phyloP scores from a whole-genome alignment of 2,113 vertebrate genomes.

The Otocyon megalotis region DNA sequence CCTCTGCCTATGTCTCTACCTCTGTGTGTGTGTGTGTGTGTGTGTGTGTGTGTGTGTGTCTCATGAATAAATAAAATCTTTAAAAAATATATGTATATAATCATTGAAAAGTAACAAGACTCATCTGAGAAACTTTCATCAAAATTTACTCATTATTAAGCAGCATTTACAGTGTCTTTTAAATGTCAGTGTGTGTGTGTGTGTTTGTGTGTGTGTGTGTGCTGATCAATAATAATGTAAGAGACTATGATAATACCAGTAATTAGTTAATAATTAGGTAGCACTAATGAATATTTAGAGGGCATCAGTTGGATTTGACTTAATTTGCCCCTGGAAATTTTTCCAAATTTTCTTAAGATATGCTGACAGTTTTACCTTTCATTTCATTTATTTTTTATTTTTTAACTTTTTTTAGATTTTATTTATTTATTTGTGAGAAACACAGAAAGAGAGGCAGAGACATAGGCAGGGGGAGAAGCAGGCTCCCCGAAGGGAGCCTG shows the following conservation, averaged over 20 bases:
- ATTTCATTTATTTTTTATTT: background rate
- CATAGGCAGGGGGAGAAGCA: too few species aligned
- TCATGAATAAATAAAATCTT: background rate
- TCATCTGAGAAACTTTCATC: background rate
- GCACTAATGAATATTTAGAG: background rate
- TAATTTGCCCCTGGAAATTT: background rate
- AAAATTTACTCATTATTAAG: background rate
- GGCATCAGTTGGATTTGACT: background rate
- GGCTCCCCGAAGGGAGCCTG: too few species aligned
- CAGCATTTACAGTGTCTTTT: background rate
- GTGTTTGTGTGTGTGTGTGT: background rate
- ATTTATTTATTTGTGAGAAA: too few species aligned
- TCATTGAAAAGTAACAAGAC: constrained; percentile 1
- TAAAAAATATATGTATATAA: background rate
- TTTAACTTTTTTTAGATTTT: too few species aligned
- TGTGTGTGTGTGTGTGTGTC: too few species aligned
- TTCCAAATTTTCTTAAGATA: background rate
- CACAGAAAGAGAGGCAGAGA: too few species aligned
- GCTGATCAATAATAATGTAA: background rate
- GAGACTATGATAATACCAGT: background rate
- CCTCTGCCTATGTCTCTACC: too few species aligned
- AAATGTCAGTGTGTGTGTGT: background rate
- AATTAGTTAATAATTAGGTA: background rate
- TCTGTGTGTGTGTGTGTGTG: too few species aligned
- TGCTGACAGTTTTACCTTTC: background rate